Base-by-base conservation (phyloP, 35 echinoderm and acorn worm species). In the Ptychodera flava region DNA sequence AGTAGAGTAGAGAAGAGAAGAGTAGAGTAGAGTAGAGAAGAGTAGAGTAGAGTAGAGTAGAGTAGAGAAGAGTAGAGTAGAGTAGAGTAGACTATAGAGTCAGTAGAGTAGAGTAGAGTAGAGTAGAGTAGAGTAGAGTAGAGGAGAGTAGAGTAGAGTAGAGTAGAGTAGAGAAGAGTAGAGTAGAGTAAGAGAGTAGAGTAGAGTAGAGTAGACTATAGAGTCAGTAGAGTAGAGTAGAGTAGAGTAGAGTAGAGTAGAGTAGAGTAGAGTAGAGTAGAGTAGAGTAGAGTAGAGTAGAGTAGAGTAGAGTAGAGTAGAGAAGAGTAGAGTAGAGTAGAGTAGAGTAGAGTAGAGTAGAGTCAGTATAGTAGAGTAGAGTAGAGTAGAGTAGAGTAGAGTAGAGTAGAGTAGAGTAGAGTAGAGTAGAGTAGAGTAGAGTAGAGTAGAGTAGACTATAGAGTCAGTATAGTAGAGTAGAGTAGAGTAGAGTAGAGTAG, bases 41-140 rank as follows among this genome's bases (percentile, higher is more conserved):
- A 86, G 53, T 86, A 34, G 85, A 86, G 45, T 80, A 12, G 78
- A 31, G 80, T 14, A 29, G 33, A 83, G 34, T 33, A 64, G 85
- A 86, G 85, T 78, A 33, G 85, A 31, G 85, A 6, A 34, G 85
- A 86, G 85, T 31, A 77, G 34, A 86, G 85, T 78, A 16, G 85
- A 86, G 85, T 78, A 77, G 85, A 78, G 53, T 32, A 34, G 85
- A 86, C 52, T 78, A 77, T 45, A 86, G 75, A 78, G 31, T n/a
- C 36, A 85, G 84, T 53, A 85, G 84, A 85, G 84, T 85, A 34
- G 85, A 86, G 85, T 86, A 33, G 85, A 86, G 85, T 78, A 34
- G 85, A 86, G 53, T 78, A 45, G 76, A 86, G 84, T 85, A 33
- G 84, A 85, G 84, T 22, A 28, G 36, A 36, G 29, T 36, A 38